phyloP scores from a whole-genome alignment of 2,888 invertebrate genomes.

The Halictus ligatus region DNA sequence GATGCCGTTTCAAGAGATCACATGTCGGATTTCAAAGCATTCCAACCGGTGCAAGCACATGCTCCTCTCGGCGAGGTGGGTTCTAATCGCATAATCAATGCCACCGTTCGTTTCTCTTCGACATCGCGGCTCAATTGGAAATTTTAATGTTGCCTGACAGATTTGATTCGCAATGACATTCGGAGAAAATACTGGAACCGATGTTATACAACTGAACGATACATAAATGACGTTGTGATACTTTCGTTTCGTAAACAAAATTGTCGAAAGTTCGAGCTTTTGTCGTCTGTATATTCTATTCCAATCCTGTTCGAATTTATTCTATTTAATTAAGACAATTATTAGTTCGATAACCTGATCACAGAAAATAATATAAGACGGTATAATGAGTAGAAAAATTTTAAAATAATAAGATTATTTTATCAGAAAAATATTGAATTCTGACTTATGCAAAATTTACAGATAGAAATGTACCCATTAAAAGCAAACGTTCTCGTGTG shows the following conservation, averaged over 20 bases:
- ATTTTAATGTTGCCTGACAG: not conserved
- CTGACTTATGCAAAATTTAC: not conserved
- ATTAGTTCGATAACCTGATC: too few species aligned
- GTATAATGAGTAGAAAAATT: too few species aligned
- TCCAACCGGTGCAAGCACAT: not conserved
- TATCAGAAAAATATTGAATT: not conserved
- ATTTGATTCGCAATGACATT: not conserved
- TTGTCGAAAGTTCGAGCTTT: too few species aligned
- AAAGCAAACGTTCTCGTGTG: not conserved
- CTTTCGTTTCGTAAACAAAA: too few species aligned
- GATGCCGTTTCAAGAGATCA: slow-evolving; percentile 29
- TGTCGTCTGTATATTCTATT: too few species aligned
- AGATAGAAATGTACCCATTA: not conserved
- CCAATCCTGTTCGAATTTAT: too few species aligned
- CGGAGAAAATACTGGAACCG: not conserved
- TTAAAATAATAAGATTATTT: not conserved
- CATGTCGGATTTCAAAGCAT: slow-evolving; percentile 10
- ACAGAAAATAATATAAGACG: too few species aligned
- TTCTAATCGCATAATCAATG: not conserved
- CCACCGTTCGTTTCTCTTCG: not conserved
- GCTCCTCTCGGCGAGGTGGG: not conserved
- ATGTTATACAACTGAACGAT: not conserved
- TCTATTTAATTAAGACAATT: too few species aligned
- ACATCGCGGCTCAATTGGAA: not conserved
- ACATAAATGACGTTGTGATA: too few species aligned